Evolutionary conservation across 2,797 vertebrate species (phyloP).

Genomic region (Cryptoprocta ferox): DNA sequence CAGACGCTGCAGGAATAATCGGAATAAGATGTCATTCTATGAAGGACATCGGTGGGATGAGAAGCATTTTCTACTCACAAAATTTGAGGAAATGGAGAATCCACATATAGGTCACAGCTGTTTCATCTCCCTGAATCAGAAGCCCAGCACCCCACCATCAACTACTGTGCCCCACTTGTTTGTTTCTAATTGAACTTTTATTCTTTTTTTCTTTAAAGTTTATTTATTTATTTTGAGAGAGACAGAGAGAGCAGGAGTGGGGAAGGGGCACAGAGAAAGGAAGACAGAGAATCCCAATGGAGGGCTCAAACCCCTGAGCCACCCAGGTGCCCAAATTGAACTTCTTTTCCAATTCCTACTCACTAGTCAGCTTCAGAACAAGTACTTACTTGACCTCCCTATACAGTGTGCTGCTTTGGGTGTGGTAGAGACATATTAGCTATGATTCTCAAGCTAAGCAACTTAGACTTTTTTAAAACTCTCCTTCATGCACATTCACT

Average conservation of each 20-base stretch:
- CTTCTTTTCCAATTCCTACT: neutral
- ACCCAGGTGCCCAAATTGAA: neutral
- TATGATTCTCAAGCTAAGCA: neutral
- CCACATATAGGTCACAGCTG: neutral
- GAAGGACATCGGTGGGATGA: neutral
- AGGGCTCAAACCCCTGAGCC: no score
- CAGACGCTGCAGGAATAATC: neutral
- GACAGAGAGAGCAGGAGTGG: no score
- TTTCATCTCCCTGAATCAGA: neutral
- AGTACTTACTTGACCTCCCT: neutral
- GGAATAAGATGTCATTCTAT: neutral
- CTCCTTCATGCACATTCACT: neutral
- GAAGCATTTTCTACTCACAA: neutral
- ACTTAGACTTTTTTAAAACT: neutral
- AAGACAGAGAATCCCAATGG: no score
- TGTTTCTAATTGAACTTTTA: neutral
- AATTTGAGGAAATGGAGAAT: neutral
- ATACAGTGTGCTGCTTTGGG: rapidly evolving
- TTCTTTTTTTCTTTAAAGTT: no score
- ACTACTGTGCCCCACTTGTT: neutral
- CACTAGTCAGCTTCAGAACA: neutral
- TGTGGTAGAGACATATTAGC: neutral
- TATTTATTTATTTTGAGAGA: no score
- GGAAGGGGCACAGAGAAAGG: no score
- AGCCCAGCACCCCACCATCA: no score